Evolutionary conservation across 2,113 vertebrate genomes (phyloP), one percentile per base, ranked within the genome.

Genomic region (Eupsittula cactorum): DNA sequence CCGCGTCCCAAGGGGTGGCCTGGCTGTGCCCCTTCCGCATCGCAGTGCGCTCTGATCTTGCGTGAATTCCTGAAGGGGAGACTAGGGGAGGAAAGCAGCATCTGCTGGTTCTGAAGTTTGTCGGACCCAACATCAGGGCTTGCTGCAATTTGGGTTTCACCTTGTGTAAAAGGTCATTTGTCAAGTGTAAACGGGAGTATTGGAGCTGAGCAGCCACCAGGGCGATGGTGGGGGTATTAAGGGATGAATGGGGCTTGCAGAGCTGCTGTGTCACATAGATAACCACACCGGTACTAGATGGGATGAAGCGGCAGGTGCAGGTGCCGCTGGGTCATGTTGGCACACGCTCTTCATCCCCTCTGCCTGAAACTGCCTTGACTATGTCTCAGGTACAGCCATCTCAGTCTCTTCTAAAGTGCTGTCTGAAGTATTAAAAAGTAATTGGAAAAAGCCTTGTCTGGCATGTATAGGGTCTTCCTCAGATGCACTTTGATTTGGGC

Each of bases 401-500:
- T 27, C 8, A 0, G 11, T 17, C 31, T 31, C 10, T 28, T 31
- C 37, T 17, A 16, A 24, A 87, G 41, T 5, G 28, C 59, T 17
- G 29, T 29, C 14, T 13, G 8, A 70, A 74, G n/a, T 31, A 20
- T 44, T 64, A 10, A 31, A 24, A 37, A 64, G 16, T 55, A 33
- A 13, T 64, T 50, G 28, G 27, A 31, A 82, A n/a, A 55, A 39
- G 33, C 29, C 37, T 47, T 77, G 57, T 37, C 37, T 33, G 50
- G 17, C 42, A 14, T 0, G 0, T 23, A 20, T 8, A 37, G 27
- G 46, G 41, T 70, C 62, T 50, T 92, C 42, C 39, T 85, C 18
- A 2, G 25, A 8, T 0, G 13, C 29, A 3, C 1, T 0, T 7
- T n/a, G 23, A 29, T 50, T 41, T 53, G 46, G 53, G 49, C 60